A percentile compares a stretch with the other conserved stretches of the same genome.
Evolutionary conservation across 2,113 vertebrate genomes (phyloP).

Genomic region (Setophaga petechia): DNA sequence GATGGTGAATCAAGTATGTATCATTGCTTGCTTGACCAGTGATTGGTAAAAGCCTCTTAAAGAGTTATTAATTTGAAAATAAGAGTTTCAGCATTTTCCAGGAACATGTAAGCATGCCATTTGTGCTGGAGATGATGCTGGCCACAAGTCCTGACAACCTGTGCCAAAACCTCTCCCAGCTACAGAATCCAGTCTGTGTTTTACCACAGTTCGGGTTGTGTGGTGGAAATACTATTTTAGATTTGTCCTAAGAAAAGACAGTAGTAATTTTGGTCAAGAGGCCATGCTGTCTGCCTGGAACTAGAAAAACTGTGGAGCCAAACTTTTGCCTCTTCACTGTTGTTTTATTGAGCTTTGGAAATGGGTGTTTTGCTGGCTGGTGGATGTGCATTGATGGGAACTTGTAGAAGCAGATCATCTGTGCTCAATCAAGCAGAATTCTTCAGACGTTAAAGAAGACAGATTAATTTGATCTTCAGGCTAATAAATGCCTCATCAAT

Average conservation of each 20-base stretch:
- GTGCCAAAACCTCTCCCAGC: not conserved
- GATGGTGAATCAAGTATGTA: constrained; percentile 96
- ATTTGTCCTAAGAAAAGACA: not conserved
- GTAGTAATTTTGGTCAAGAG: not conserved
- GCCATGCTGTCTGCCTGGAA: not conserved
- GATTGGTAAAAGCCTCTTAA: not conserved
- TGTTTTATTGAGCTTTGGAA: not conserved
- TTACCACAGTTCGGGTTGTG: not conserved
- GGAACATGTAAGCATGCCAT: not conserved
- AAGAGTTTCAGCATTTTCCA: not conserved
- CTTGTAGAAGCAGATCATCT: not conserved
- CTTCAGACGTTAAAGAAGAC: not conserved
- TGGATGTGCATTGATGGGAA: not conserved
- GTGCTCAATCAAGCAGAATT: not conserved
- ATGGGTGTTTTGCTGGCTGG: not conserved
- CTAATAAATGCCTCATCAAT: not conserved
- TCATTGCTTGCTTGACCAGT: not conserved
- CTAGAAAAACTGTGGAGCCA: not conserved
- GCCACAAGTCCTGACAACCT: not conserved
- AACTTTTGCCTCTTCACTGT: not conserved
- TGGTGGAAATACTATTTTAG: not conserved
- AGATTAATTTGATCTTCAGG: not conserved
- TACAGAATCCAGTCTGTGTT: not conserved
- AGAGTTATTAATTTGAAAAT: not conserved
- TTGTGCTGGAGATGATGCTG: not conserved